Evolutionary conservation across 92 coral and sea anemone species (phyloP).

Genomic region (Paragorgia papillata): DNA sequence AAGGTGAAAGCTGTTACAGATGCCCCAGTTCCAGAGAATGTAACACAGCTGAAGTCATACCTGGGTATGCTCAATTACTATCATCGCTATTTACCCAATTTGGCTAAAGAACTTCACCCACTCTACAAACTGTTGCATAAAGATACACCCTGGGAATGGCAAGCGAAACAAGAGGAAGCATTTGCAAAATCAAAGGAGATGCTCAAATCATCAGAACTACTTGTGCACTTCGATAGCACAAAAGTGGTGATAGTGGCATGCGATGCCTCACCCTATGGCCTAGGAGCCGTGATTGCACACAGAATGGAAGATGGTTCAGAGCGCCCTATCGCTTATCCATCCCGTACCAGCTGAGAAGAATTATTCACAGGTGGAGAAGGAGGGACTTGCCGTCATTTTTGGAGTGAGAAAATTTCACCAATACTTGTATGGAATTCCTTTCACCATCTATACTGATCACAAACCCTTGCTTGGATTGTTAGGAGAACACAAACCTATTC

Average conservation of each 20-base stretch:
- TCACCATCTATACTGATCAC: slow-evolving; percentile 34
- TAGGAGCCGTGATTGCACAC: slow-evolving; percentile 49
- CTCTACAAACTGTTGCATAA: slow-evolving; percentile 34
- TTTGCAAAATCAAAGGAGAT: too few relatives aligned
- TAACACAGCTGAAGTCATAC: slow-evolving; percentile 60
- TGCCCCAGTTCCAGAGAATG: slow-evolving; percentile 64
- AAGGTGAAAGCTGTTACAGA: slow-evolving; percentile 55
- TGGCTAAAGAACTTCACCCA: slow-evolving; percentile 60
- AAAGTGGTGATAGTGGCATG: slow-evolving; percentile 21
- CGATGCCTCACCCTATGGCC: slow-evolving; percentile 58
- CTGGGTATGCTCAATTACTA: slow-evolving; percentile 64
- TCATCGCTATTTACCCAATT: slow-evolving; percentile 54
- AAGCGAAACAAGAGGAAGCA: slow-evolving; percentile 3
- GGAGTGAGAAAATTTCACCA: slow-evolving; percentile 16
- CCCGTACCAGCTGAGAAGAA: slow-evolving; percentile 44
- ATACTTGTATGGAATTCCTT: slow-evolving; percentile 4
- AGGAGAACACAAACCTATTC: background rate
- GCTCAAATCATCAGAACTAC: too few relatives aligned
- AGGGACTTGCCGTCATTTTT: slow-evolving; percentile 8
- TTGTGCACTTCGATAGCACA: too few relatives aligned
- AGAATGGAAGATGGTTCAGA: slow-evolving; percentile 45
- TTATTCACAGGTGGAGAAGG: slow-evolving; percentile 1
- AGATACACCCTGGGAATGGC: too few relatives aligned
- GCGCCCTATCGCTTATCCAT: slow-evolving; percentile 43
- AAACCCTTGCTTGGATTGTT: slow-evolving; percentile 44